Base-by-base conservation (phyloP, 53 echinoderm and acorn worm genomes). In the Hippasteria phrygiana region DNA sequence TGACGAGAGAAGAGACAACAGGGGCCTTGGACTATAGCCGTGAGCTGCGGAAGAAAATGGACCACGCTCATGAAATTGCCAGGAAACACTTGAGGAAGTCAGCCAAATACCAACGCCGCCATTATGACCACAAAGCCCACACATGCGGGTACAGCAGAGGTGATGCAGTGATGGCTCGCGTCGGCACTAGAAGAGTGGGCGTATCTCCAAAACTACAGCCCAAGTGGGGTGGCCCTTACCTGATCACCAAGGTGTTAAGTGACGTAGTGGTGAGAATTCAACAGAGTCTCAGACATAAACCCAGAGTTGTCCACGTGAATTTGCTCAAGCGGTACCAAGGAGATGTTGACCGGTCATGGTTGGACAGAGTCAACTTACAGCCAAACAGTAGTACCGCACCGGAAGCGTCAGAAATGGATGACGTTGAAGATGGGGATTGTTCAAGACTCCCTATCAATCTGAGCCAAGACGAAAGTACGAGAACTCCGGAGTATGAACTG, bases 251-350 rank as follows among this genome's bases (percentile, higher is more conserved):
- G 3, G 45, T 16, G 17, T 28, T 65, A 43, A 65, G 28, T 28
- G 82, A 82, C 47, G 46, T 82, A 16, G 17, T 82, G 13, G 43
- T 83, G 5, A 27, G 48, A 17, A 45, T 83, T 34, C 83, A 48
- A 33, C 45, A 83, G n/a, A 67, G 83, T n/a, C 8, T 32, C 47
- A 34, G 83, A 28, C 66, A 47, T 31, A 50, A 83, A 50, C 83
- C 70, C 12, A 66, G 29, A 18, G 83, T 83, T 17, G 31, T 83
- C 8, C 83, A 83, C 83, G 31, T 46, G 34, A 67, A 83, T 20
- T 69, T 12, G 47, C 46, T 83, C 1, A 83, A 83, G 46, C 83
- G 48, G 4, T 83, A 33, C 41, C 29, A 62, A 8, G 67, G 83
- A 46, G 69, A 69, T 1, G 45, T 80, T 0, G 80, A 63, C 27